These are phyloP conservation scores for Crotalus tigris DNA, from an alignment of 2,113 vertebrate species.

Conservation along the genomic window DNA sequence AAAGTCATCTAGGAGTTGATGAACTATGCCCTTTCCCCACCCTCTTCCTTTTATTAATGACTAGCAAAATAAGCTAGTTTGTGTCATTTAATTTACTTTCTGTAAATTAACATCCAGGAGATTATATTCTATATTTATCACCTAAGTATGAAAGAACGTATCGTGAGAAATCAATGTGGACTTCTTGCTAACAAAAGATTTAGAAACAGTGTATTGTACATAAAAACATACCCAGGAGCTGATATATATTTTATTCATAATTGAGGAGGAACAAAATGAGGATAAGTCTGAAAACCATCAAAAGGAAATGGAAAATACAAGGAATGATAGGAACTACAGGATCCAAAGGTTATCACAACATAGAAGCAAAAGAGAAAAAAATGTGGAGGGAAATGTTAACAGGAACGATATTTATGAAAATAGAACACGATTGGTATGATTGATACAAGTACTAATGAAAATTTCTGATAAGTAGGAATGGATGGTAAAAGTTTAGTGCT, in stretches of 20 bases:
- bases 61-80: background rate
- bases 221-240: background rate
- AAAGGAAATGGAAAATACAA: background rate
- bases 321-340: background rate
- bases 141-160: background rate
- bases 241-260: background rate
- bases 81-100: background rate
- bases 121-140: background rate
- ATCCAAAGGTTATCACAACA: background rate
- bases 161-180: background rate
- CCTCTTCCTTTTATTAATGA: background rate
- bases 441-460: background rate
- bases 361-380: background rate
- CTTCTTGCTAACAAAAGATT: background rate
- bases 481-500: background rate
- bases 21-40: background rate
- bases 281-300: background rate
- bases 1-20: background rate
- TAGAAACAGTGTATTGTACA: background rate
- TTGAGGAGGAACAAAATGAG: background rate
- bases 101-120: background rate
- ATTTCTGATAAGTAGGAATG: background rate
- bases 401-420: background rate
- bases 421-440: background rate
- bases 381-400: background rate